Percentiles rank a stretch among this genome's conserved stretches.
These are phyloP conservation scores for Platysternon megacephalum DNA, from an alignment of 2,113 vertebrate genomes.

Conservation along the genomic window DNA sequence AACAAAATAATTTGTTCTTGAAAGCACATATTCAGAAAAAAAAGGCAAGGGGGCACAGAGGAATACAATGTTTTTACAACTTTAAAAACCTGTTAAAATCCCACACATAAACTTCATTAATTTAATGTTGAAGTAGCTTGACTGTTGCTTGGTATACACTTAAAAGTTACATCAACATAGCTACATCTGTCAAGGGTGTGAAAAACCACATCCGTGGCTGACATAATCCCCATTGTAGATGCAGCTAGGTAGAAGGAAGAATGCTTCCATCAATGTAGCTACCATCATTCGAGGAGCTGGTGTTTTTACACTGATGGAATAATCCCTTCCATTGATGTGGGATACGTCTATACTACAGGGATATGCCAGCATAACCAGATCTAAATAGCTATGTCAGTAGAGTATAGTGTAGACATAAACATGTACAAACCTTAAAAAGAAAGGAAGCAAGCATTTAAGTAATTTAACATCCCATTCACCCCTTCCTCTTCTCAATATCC, in stretches of 20 bases:
- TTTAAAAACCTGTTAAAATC: slow-evolving; percentile 53
- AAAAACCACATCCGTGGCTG: background rate
- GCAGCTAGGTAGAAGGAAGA: background rate
- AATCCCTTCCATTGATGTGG: background rate
- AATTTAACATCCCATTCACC: background rate
- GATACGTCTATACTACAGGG: background rate
- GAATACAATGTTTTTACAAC: slow-evolving; percentile 53
- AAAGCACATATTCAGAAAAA: slow-evolving; percentile 23
- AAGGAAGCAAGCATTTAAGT: background rate
- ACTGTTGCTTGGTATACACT: background rate
- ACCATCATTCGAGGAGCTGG: background rate
- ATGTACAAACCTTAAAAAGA: slow-evolving; percentile 12
- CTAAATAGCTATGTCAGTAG: background rate
- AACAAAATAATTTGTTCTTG: slow-evolving; percentile 5
- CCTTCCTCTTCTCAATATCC: background rate
- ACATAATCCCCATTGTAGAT: background rate
- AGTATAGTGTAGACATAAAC: background rate
- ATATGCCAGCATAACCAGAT: background rate
- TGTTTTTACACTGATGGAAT: background rate
- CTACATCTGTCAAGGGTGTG: background rate
- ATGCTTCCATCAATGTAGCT: background rate
- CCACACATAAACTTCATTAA: slow-evolving; percentile 52
- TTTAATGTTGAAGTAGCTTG: slow-evolving; percentile 47
- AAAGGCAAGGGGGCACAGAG: background rate
- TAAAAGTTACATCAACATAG: background rate